Evolutionary conservation across 1,140 invertebrate species (phyloP).

Genomic region (Drosophila watanabei): DNA sequence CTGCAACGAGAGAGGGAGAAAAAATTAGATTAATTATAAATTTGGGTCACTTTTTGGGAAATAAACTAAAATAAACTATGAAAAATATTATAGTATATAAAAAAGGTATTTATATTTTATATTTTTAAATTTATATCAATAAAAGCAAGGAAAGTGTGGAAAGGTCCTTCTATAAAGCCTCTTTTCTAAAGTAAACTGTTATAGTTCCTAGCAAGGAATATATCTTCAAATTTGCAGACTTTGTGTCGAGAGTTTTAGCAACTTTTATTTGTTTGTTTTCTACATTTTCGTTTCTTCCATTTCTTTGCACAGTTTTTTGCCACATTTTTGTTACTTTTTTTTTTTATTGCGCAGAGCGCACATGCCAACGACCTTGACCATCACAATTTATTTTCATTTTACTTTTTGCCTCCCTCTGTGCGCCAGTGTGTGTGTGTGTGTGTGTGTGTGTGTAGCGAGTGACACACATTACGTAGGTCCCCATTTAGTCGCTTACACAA

Average conservation of each 20-base stretch:
- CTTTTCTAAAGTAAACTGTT: too few relatives aligned
- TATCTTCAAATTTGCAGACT: conserved; percentile 28
- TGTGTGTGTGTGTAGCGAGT: conserved; percentile 52
- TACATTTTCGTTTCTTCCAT: conserved; percentile 43
- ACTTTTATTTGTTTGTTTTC: conserved; percentile 66
- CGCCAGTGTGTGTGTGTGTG: conserved; percentile 20
- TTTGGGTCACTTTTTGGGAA: conserved; percentile 22
- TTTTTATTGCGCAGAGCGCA: conserved; percentile 72
- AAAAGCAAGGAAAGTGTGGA: too few relatives aligned
- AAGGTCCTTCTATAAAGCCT: too few relatives aligned
- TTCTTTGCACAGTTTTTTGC: conserved; percentile 25
- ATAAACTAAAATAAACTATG: too few relatives aligned
- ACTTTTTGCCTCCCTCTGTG: conserved; percentile 65
- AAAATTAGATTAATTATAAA: conserved; percentile 27
- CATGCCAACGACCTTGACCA: conserved; percentile 83
- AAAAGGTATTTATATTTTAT: background rate
- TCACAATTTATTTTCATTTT: conserved; percentile 85
- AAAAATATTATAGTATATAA: background rate
- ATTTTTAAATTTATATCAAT: background rate
- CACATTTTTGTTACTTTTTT: conserved; percentile 4
- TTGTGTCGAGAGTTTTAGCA: conserved; percentile 26
- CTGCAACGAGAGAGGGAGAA: conserved; percentile 27
- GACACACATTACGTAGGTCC: conserved; percentile 70
- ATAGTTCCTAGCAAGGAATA: background rate
- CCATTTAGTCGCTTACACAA: conserved; percentile 63